These are phyloP conservation scores for Fopius arisanus DNA, from an alignment of 1,140 invertebrate genomes.

Conservation along the genomic window DNA sequence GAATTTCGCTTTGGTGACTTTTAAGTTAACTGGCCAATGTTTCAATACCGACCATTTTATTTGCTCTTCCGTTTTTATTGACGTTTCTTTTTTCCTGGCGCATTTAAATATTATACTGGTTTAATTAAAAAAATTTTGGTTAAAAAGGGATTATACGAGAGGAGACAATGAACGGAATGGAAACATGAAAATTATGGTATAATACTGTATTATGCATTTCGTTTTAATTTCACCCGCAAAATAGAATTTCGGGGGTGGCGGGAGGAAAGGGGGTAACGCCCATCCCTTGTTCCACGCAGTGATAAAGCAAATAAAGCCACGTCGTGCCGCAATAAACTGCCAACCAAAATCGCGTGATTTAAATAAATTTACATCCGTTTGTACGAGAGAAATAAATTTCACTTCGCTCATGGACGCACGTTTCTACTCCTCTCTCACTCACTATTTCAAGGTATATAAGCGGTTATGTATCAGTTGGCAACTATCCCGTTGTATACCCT, in stretches of 20 bases:
- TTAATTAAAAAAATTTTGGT: not conserved
- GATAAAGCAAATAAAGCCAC: constrained; percentile 64
- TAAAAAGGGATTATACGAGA: not conserved
- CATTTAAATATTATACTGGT: not conserved
- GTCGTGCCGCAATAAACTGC: constrained; percentile 61
- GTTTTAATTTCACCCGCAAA: constrained; percentile 12
- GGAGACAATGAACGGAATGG: not conserved
- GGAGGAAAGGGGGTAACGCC: constrained; percentile 47
- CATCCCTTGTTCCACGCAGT: constrained; percentile 60
- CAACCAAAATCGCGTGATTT: constrained; percentile 63
- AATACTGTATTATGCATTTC: constrained; percentile 11
- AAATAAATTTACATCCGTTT: constrained; percentile 66
- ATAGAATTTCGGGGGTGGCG: constrained; percentile 7
- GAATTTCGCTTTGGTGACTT: not conserved
- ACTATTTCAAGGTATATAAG: constrained; percentile 2
- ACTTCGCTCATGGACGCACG: constrained; percentile 32
- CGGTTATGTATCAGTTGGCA: not conserved
- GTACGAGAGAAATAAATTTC: constrained; percentile 38
- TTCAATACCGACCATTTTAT: too few species aligned
- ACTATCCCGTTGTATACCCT: constrained; percentile 2
- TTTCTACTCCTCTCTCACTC: constrained; percentile 23
- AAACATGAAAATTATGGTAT: not conserved
- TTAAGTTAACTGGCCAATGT: not conserved
- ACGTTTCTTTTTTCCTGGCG: not conserved
- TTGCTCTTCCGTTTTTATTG: too few species aligned